Evolutionary conservation across 2,888 invertebrate genomes (phyloP).

Genomic region (Andrena trimmerana): DNA sequence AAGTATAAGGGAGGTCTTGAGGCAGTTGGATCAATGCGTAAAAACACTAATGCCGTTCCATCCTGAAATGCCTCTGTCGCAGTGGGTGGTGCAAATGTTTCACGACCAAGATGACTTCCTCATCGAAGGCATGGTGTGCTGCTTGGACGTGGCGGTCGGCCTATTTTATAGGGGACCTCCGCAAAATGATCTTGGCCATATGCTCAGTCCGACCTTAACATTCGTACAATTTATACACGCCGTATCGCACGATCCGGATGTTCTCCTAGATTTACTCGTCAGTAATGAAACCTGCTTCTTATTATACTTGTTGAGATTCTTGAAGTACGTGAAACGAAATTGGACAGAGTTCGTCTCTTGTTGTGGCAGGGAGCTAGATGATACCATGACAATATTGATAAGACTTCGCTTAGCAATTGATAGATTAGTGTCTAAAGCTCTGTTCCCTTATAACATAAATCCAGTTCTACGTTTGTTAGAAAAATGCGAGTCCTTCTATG

Average conservation of each 20-base stretch:
- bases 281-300: slow-evolving; percentile 97
- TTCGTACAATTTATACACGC: slow-evolving; percentile 94
- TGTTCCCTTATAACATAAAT: slow-evolving; percentile 96
- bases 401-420: slow-evolving; percentile 92
- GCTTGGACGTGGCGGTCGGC: slow-evolving; percentile 94
- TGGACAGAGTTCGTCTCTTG: slow-evolving; percentile 94
- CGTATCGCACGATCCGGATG: slow-evolving; percentile 92
- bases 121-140: slow-evolving; percentile 96
- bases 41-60: slow-evolving; percentile 93
- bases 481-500: slow-evolving; percentile 94
- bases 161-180: slow-evolving; percentile 93
- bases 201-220: slow-evolving; percentile 94
- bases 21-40: slow-evolving; percentile 93
- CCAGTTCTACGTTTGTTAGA: slow-evolving; percentile 94
- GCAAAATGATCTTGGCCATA: slow-evolving; percentile 92
- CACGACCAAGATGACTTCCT: slow-evolving; percentile 96
- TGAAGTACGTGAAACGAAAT: slow-evolving; percentile 93
- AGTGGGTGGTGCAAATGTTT: slow-evolving; percentile 95
- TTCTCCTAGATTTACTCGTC: slow-evolving; percentile 93
- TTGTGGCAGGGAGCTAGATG: slow-evolving; percentile 91
- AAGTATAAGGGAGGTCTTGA: slow-evolving; percentile 93
- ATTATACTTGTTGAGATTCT: slow-evolving; percentile 92
- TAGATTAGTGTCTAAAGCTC: slow-evolving; percentile 92
- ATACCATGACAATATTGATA: slow-evolving; percentile 94
- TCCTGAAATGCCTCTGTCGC: slow-evolving; percentile 94